Base-by-base conservation (phyloP, 1,140 invertebrate species). In the Apis florea region DNA sequence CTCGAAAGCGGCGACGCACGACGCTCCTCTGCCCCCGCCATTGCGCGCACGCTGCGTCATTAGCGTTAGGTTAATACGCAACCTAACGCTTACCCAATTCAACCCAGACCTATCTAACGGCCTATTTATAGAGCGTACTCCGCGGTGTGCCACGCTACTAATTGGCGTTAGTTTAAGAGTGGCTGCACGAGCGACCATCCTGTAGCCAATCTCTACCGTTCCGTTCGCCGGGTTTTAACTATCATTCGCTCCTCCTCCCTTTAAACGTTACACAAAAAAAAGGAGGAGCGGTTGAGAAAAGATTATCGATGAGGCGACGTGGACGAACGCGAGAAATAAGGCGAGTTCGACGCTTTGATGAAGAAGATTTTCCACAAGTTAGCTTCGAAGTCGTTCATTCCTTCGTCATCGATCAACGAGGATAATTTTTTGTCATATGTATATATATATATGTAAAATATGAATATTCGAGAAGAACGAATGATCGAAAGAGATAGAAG, bases 121-220 rank as follows among this genome's bases (percentile, higher is more conserved):
- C 61, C 80, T 83, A 88, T 87, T 87, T 88, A 87, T 87, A 87
- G n/a, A n/a, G 82, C 47, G 47, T 67, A 79, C 77, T 81, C 63
- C 66, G 77, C 69, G 56, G 71, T 64, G 70, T 64, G 51, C 64
- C 56, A 26, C 69, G 66, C 70, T 77, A 85, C 80, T 88, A 88
- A 88, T 88, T 85, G 86, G 61, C 83, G 83, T 88, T 88, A 84
- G 79, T 88, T 85, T 83, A 87, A 85, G 79, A 88, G 69, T 76
- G 73, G 11, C 53, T 40, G 56, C 59, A 61, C 49, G 31, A 63
- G 71, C 75, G 54, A 83, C 31, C n/a, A 63, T 82, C 81, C 79
- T 78, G 59, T 70, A 85, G 53, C 75, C 73, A 79, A 76, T 47
- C 66, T n/a, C n/a, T 8, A 40, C 31, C 73, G 66, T 84, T 86